Evolutionary conservation across 2,888 invertebrate species (phyloP), one percentile per base, ranked within the genome.

Genomic region (Oxyteleia sp.): DNA sequence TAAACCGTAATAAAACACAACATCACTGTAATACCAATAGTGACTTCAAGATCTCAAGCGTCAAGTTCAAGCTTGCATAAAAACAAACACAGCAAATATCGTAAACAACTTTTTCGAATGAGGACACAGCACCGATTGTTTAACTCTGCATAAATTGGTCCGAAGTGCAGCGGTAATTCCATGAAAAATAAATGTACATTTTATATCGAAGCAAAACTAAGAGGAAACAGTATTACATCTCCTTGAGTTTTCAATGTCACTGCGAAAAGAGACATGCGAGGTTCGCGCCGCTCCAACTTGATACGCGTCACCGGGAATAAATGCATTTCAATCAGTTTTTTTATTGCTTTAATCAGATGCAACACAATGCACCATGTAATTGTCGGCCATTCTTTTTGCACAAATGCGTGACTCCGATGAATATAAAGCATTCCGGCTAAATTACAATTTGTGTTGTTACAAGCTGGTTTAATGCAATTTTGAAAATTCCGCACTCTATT

Each of bases 211-310:
- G 13, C 26, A 49, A 41, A 75, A 57, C 29, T 26, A 61, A 53
- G n/a, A n/a, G n/a, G n/a, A n/a, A n/a, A n/a, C n/a, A n/a, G n/a
- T n/a, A 47, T 43, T 57, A 45, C 57, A 53, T 72, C 63, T 81
- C 74, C 74, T 82, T 75, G 68, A 51, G 55, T 57, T 64, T 64
- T 69, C 69, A 82, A 82, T 82, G 81, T 75, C 66, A 23, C 13
- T n/a, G 59, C 15, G 75, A 47, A 63, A 55, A 78, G 38, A 45
- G 51, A 49, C 66, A 64, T n/a, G 64, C 66, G 43, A 68, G 20
- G 29, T 13, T 41, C n/a, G n/a, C n/a, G n/a, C n/a, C n/a, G n/a
- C n/a, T n/a, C n/a, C n/a, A n/a, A n/a, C n/a, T n/a, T n/a, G n/a
- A 32, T 18, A 16, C 26, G 23, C 51, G 57, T 57, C 64, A 43